Evolutionary conservation across 2,797 vertebrate genomes (phyloP), one percentile per base, ranked within the genome.

Genomic region (Ceyx erithaca): DNA sequence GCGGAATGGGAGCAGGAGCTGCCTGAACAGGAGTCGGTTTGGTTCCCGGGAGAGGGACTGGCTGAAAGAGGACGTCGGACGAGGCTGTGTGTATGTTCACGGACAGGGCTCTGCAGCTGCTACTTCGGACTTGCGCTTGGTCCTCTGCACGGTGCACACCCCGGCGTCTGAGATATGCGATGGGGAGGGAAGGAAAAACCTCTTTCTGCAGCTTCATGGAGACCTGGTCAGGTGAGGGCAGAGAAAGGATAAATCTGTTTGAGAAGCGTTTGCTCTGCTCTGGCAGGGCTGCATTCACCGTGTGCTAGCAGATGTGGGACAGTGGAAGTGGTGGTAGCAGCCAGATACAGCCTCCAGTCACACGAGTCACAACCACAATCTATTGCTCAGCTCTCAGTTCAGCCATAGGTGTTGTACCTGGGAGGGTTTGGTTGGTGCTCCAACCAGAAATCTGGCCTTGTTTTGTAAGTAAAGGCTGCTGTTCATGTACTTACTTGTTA

Each of bases 11-110:
- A 99, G 98, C 96, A 98, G 98, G 57, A 98, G 98, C 95, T 98
- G 98, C 46, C 94, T 98, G 96, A 98, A 97, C 37, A 98, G 98
- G 96, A 98, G 97, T 69, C 97, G 98, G 41, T 98, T 99, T 51
- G 98, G 98, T 55, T 99, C 99, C n/a, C 98, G 98, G 20, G 99
- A 99, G 96, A 97, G 98, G 89, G 98, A 99, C 84, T 99, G 99
- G 99, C 97, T 99, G 55, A 98, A 98, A 87, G 98, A 98, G 72
- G 98, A 99, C 57, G 90, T 97, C 35, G 97, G 98, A 80, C 98
- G 99, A 51, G 99, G 99, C 93, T 99, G 99, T 43, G 98, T 99
- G 75, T 99, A 98, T 79, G 96, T 99, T 14, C 98, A 99, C 25
- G 97, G 97, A 59, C 80, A 76, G 14, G 97, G 97, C 28, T 72